Conservation (phyloP, 1,140 invertebrate species). For the Cyclina sinensis region DNA sequence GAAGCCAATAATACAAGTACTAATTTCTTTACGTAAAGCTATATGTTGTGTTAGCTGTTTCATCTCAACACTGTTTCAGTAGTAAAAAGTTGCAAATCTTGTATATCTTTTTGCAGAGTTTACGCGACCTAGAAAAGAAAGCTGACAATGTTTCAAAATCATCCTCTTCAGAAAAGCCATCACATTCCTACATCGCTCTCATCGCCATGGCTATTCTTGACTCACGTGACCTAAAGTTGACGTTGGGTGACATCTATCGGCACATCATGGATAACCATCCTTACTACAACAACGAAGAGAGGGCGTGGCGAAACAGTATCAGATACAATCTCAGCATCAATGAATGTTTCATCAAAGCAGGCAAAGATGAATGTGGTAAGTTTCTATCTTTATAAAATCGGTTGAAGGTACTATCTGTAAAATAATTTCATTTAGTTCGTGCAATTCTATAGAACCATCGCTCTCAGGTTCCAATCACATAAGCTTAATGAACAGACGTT, state of each 20-base stretch:
- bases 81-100: too few species aligned
- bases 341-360: slow-evolving; percentile 99
- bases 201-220: slow-evolving; percentile 91
- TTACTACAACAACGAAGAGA: slow-evolving; percentile 90
- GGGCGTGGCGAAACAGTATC: slow-evolving; percentile 90
- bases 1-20: too few species aligned
- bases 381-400: too few species aligned
- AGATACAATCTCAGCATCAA: slow-evolving; percentile 95
- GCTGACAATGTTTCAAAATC: background rate
- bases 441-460: too few species aligned
- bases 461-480: too few species aligned
- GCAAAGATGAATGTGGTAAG: slow-evolving; percentile 92
- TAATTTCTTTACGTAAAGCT: too few species aligned
- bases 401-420: too few species aligned
- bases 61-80: too few species aligned
- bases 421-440: too few species aligned
- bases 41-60: too few species aligned
- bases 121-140: slow-evolving; percentile 28
- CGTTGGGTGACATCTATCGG: slow-evolving; percentile 87
- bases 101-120: slow-evolving; percentile 39
- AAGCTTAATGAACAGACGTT: too few species aligned
- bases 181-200: slow-evolving; percentile 90
- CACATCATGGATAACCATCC: slow-evolving; percentile 87
- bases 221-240: slow-evolving; percentile 87
- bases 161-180: slow-evolving; percentile 75